Percentiles rank a stretch among this genome's conserved stretches.
Evolutionary conservation across 2,888 invertebrate genomes (phyloP).

Genomic region (Pristionchus entomophagus): DNA sequence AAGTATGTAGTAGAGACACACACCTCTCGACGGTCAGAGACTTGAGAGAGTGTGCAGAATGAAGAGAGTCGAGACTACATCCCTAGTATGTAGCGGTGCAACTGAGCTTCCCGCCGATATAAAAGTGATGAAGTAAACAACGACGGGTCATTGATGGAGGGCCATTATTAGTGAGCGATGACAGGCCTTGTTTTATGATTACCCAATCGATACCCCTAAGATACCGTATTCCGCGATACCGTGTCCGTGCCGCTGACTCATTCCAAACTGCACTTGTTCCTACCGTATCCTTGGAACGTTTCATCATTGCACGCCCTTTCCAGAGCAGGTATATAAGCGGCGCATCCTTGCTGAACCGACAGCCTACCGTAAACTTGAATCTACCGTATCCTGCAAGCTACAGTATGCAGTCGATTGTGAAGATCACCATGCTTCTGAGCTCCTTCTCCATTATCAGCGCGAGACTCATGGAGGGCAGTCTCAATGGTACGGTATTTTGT

Average conservation of each 20-base stretch:
- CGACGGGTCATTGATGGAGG: background rate
- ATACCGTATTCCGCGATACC: background rate
- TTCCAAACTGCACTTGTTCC: background rate
- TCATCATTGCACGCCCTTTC: background rate
- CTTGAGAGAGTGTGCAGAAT: background rate
- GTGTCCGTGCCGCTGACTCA: background rate
- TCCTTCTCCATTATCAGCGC: background rate
- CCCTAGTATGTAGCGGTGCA: no score
- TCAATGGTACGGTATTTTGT: background rate
- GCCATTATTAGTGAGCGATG: no score
- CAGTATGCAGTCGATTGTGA: background rate
- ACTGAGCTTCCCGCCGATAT: background rate
- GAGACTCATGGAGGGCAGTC: constrained; percentile 13
- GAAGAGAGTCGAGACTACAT: background rate
- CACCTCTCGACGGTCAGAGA: no score
- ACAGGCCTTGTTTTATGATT: background rate
- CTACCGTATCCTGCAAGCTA: no score
- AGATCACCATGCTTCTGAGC: background rate
- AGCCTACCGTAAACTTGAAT: no score
- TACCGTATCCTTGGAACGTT: background rate
- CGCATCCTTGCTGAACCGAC: background rate
- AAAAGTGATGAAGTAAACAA: constrained; percentile 4
- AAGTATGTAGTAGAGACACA: no score
- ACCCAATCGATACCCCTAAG: no score
- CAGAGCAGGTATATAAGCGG: constrained; percentile 11